A percentile compares a stretch with the other conserved stretches of the same genome.
Evolutionary conservation across 2,797 vertebrate species (phyloP).

Genomic region (Psittacula echo): DNA sequence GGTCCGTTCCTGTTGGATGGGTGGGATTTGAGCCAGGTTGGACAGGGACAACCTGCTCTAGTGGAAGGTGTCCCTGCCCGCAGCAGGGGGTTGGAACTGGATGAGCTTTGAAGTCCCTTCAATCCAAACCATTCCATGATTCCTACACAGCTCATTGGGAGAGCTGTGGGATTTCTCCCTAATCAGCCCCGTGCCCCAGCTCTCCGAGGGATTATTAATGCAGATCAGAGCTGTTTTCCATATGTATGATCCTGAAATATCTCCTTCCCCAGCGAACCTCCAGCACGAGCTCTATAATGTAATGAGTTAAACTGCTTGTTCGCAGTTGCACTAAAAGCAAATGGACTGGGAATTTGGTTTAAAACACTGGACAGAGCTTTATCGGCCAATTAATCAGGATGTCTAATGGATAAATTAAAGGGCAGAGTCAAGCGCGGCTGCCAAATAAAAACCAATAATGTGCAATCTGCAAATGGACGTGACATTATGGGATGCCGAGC

Average conservation of each 20-base stretch:
- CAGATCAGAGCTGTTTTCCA: conserved; percentile 16
- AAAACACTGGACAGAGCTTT: conserved; percentile 67
- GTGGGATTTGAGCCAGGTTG: not conserved
- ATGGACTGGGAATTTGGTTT: conserved; percentile 69
- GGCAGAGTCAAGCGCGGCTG: conserved; percentile 61
- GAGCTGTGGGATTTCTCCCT: not conserved
- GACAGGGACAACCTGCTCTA: not conserved
- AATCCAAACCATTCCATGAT: not conserved
- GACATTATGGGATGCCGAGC: conserved; percentile 39
- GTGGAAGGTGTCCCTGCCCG: not conserved
- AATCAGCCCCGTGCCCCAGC: not conserved
- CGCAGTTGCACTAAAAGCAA: conserved; percentile 62
- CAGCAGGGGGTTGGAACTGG: not conserved
- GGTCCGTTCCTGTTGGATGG: not conserved
- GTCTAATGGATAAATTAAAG: conserved; percentile 74
- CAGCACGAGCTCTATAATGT: not conserved
- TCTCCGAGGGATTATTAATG: not conserved
- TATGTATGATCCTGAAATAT: conserved; percentile 38
- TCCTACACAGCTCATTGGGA: not conserved
- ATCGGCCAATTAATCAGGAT: conserved; percentile 71
- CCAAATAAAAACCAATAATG: conserved; percentile 67
- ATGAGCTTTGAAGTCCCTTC: not conserved
- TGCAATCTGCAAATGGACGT: conserved; percentile 51
- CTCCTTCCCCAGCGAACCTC: not conserved
- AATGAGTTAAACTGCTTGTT: conserved; percentile 51